Evolutionary conservation across 2,888 invertebrate species (phyloP).

Genomic region (Hermaeophaga mercurialis): DNA sequence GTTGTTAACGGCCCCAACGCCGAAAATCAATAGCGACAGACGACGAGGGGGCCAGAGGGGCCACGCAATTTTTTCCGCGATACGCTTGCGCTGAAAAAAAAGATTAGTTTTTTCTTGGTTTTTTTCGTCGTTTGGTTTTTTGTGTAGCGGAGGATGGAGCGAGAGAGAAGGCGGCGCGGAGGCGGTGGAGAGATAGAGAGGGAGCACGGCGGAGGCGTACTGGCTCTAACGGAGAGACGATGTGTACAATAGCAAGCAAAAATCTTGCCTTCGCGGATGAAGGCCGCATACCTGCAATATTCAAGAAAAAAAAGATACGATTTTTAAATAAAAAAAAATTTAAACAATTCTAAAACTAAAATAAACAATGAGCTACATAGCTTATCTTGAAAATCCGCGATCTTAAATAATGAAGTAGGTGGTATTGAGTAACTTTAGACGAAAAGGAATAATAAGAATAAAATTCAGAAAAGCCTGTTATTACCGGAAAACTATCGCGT

Average conservation of each 20-base stretch:
- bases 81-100: constrained; percentile 41
- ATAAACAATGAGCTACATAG: no score
- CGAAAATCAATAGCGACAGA: constrained; percentile 53
- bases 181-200: constrained; percentile 32
- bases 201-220: constrained; percentile 30
- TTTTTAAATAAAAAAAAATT: no score
- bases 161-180: constrained; percentile 5
- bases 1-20: constrained; percentile 35
- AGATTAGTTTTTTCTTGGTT: constrained; percentile 40
- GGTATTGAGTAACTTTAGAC: no score
- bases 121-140: constrained; percentile 39
- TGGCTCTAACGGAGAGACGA: constrained; percentile 26
- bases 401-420: no score
- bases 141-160: constrained; percentile 27
- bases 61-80: constrained; percentile 36
- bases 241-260: constrained; percentile 11
- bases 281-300: no score
- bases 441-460: no score
- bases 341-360: no score
- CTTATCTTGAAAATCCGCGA: no score
- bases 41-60: constrained; percentile 39
- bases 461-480: no score
- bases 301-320: no score
- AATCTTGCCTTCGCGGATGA: background rate
- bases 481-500: no score